These are phyloP conservation scores for Polydesmus complanatus DNA, from an alignment of 2,888 invertebrate species.

Conservation along the genomic window DNA sequence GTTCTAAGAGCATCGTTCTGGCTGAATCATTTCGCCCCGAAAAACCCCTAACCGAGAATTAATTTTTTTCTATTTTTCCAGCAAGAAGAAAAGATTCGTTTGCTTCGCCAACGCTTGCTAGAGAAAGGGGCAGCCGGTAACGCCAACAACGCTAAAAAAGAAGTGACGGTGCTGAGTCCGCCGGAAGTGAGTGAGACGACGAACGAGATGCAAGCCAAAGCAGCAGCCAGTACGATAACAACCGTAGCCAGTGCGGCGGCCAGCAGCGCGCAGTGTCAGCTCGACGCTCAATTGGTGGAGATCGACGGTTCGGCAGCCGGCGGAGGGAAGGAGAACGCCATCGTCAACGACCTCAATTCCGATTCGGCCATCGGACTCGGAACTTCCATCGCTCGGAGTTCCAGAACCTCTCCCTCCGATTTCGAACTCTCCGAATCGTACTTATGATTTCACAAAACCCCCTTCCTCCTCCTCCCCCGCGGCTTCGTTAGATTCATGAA, in stretches of 20 bases:
- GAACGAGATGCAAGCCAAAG: not conserved
- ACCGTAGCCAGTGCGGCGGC: slow-evolving; percentile 1
- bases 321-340: slow-evolving; percentile 38
- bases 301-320: not conserved
- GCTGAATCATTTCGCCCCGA: not conserved
- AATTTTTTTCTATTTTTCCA: slow-evolving; percentile 14
- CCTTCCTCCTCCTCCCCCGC: no score
- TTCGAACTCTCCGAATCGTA: slow-evolving; percentile 80
- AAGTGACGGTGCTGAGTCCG: not conserved
- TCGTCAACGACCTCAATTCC: slow-evolving; percentile 60
- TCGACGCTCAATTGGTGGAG: not conserved
- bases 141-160: slow-evolving; percentile 6
- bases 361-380: slow-evolving; percentile 54
- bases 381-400: slow-evolving; percentile 51
- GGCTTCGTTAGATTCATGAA: no score
- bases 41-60: not conserved
- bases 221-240: not conserved
- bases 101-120: slow-evolving; percentile 20
- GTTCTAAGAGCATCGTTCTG: not conserved
- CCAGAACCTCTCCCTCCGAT: slow-evolving; percentile 66
- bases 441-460: slow-evolving; percentile 46
- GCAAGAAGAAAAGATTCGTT: slow-evolving; percentile 25
- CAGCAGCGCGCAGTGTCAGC: not conserved
- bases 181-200: slow-evolving; percentile 3
- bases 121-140: slow-evolving; percentile 18